Conservation (phyloP, 2,113 vertebrate species). For the Neoarius graeffei region DNA sequence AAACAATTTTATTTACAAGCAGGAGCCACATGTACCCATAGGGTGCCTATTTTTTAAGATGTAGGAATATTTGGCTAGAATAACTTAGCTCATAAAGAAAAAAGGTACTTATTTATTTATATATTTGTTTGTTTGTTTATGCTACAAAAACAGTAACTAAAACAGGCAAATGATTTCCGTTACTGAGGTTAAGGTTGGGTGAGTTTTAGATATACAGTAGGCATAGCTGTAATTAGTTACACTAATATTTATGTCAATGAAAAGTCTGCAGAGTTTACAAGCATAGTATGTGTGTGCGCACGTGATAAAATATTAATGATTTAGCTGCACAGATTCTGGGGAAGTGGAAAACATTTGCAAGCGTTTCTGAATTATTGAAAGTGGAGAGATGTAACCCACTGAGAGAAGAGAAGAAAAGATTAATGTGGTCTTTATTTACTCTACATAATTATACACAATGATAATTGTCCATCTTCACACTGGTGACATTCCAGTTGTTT, state of each 20-base stretch:
- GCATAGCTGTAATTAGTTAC: neutral
- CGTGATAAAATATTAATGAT: slow-evolving; percentile 40
- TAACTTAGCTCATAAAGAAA: too few species aligned
- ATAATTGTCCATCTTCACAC: slow-evolving; percentile 12
- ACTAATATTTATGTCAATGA: neutral
- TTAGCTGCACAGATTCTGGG: slow-evolving; percentile 43
- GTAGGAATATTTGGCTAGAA: too few species aligned
- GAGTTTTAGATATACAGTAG: neutral
- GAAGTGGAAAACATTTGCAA: slow-evolving; percentile 24
- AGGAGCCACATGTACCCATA: too few species aligned
- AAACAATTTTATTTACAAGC: too few species aligned
- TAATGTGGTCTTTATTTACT: slow-evolving; percentile 2
- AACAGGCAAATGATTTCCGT: neutral
- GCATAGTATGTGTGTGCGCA: slow-evolving; percentile 1
- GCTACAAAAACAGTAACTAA: neutral
- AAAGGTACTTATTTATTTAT: too few species aligned
- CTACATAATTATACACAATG: slow-evolving; percentile 20
- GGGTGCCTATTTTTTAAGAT: too few species aligned
- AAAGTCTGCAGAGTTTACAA: neutral
- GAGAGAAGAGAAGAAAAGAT: neutral
- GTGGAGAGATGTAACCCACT: slow-evolving; percentile 34
- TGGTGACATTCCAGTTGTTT: neutral
- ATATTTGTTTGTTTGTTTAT: neutral
- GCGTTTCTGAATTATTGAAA: slow-evolving; percentile 53
- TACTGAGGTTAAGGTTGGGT: neutral